Evolutionary conservation across 2,888 invertebrate species (phyloP), one percentile per base, ranked within the genome.

Genomic region (Eilema depressum): DNA sequence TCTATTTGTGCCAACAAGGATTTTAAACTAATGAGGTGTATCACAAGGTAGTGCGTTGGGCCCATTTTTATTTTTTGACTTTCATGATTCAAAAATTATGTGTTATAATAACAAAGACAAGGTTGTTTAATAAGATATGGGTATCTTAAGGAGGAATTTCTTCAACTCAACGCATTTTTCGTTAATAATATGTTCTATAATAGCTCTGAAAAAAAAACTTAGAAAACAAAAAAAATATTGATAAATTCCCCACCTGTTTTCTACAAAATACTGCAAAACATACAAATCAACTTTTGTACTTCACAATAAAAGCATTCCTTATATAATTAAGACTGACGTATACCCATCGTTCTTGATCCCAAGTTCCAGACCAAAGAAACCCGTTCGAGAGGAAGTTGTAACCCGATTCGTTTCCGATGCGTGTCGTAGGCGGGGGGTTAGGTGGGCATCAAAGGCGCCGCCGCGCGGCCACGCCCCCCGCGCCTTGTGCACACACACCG

Each of bases 331-430:
- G 61, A 7, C 74, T 70, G 78, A 74, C 75, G 69, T 62, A 73
- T 66, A 64, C 73, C 66, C 72, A 76, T 73, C 76, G 75, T 74
- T 80, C 69, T 79, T 77, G 77, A 79, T 83, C 78, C 66, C 63
- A 73, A 60, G 61, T 66, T 65, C 47, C 57, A 76, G 69, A 61
- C 68, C 67, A 65, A 26, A 26, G 70, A 74, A 71, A 72, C 74
- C 73, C 70, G 75, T 68, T 70, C 66, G 30, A 72, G 69, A 82
- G 85, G 88, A 86, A 88, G 84, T 77, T 47, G 88, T 81, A 86
- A 89, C 79, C 72, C 70, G 85, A 89, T 74, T 76, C 79, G 82
- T 81, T 88, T 89, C 84, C 84, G 80, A 78, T 63, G 75, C 74
- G 63, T 57, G 73, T 68, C 67, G 79, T 78, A 78, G 85, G 84